Conservation (phyloP, 2,113 vertebrate species). For the Brachyhypopomus gauderio region DNA sequence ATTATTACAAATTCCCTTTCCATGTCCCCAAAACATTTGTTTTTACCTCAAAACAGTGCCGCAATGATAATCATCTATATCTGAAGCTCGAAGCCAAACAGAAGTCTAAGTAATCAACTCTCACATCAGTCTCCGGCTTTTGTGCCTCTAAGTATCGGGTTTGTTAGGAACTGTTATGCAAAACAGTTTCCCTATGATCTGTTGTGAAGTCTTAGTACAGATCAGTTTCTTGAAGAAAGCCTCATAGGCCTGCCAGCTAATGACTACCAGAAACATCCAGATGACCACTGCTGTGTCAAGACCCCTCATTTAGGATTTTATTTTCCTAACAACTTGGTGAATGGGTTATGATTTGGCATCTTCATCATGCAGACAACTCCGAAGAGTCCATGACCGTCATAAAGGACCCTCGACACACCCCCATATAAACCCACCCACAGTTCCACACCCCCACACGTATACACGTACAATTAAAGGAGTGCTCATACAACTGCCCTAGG, state of each 20-base stretch:
- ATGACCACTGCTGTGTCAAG: constrained; percentile 9
- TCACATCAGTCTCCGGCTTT: background rate
- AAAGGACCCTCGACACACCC: too few species aligned
- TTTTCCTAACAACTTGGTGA: constrained; percentile 15
- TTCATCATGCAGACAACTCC: constrained; percentile 17
- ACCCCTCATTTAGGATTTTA: constrained; percentile 24
- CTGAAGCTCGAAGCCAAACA: constrained; percentile 17
- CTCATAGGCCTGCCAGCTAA: constrained; percentile 9
- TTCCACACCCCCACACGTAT: background rate
- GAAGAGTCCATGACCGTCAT: too few species aligned
- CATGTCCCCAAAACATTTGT: constrained; percentile 19
- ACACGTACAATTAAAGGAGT: background rate
- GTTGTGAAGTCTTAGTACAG: constrained; percentile 16
- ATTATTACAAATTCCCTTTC: background rate
- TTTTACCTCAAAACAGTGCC: constrained; percentile 22
- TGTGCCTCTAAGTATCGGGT: constrained; percentile 17
- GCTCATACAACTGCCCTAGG: background rate
- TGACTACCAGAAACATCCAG: constrained; percentile 20
- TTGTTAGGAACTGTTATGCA: constrained; percentile 57
- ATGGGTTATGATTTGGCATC: constrained; percentile 9
- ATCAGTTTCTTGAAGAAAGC: constrained; percentile 19
- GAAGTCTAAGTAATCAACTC: constrained; percentile 21
- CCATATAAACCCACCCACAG: background rate
- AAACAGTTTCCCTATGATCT: constrained; percentile 45
- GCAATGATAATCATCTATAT: constrained; percentile 27